Evolutionary conservation across 2,888 invertebrate species (phyloP).

Genomic region (Heliconius ethilla): DNA sequence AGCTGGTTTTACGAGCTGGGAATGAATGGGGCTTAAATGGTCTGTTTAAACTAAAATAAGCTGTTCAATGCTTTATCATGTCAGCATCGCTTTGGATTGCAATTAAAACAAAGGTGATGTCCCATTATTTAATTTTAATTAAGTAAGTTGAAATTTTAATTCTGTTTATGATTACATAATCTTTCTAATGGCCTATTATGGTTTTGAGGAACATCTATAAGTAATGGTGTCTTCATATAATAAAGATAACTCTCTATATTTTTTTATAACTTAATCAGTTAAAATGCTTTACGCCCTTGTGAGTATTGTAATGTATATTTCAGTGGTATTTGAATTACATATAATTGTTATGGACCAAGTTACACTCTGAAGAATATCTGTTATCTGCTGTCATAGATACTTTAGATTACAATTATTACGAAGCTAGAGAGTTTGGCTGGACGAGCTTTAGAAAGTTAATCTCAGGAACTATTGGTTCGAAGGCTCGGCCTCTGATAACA

Average conservation of each 20-base stretch:
- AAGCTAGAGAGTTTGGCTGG: too few relatives aligned
- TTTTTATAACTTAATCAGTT: not conserved
- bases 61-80: conserved; percentile 24
- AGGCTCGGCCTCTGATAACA: not conserved
- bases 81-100: conserved; percentile 2
- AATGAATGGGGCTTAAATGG: conserved; percentile 13
- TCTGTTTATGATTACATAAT: conserved; percentile 1
- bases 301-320: not conserved
- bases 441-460: too few relatives aligned
- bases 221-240: not conserved
- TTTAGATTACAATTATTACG: too few relatives aligned
- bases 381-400: too few relatives aligned
- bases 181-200: not conserved
- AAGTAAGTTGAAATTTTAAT: conserved; percentile 5
- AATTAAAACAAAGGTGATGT: not conserved
- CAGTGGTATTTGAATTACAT: too few relatives aligned
- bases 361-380: too few relatives aligned
- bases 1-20: conserved; percentile 20
- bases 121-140: conserved; percentile 7
- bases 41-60: not conserved
- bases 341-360: too few relatives aligned
- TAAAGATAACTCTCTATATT: not conserved
- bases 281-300: not conserved
- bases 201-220: conserved; percentile 1
- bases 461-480: too few relatives aligned